A percentile compares a stretch with the other conserved stretches of the same genome.
Conservation (phyloP, 2,797 vertebrate genomes). For the Hippopotamyrus pictus region DNA sequence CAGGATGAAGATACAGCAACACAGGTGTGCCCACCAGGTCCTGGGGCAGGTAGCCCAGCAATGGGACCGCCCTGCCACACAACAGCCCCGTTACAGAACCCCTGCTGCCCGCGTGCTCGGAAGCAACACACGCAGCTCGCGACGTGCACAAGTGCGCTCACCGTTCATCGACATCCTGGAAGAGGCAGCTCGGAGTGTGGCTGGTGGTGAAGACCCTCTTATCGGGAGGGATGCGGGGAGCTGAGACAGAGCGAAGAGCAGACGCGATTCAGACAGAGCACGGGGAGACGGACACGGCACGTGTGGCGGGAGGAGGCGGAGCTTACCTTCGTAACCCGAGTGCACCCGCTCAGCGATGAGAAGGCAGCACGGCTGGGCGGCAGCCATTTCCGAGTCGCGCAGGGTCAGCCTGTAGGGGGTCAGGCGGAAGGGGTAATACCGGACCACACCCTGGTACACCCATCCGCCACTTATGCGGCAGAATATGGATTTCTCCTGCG, state of each 20-base stretch:
- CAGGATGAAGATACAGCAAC: conserved; percentile 80
- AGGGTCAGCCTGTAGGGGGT: conserved; percentile 83
- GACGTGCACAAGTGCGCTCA: conserved; percentile 40
- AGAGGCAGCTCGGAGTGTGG: conserved; percentile 86
- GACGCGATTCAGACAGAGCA: neutral
- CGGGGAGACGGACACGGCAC: neutral
- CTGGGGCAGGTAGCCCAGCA: conserved; percentile 83
- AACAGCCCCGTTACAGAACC: neutral
- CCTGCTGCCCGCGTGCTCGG: neutral
- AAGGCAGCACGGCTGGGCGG: conserved; percentile 78
- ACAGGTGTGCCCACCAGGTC: conserved; percentile 80
- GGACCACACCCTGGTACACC: conserved; percentile 53
- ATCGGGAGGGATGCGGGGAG: conserved; percentile 81
- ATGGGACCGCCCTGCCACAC: conserved; percentile 66
- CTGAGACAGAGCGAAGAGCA: conserved; percentile 47
- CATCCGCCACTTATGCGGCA: conserved; percentile 76
- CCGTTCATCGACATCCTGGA: conserved; percentile 91
- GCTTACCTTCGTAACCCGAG: conserved; percentile 80
- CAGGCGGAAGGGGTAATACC: conserved; percentile 73
- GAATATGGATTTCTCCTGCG: conserved; percentile 88
- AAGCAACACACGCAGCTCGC: neutral
- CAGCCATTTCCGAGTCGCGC: conserved; percentile 63
- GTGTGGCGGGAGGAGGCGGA: neutral
- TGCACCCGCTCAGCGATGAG: conserved; percentile 81
- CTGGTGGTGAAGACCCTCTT: conserved; percentile 93